Evolutionary conservation across 1,140 invertebrate genomes (phyloP).

Genomic region (Arion vulgaris): DNA sequence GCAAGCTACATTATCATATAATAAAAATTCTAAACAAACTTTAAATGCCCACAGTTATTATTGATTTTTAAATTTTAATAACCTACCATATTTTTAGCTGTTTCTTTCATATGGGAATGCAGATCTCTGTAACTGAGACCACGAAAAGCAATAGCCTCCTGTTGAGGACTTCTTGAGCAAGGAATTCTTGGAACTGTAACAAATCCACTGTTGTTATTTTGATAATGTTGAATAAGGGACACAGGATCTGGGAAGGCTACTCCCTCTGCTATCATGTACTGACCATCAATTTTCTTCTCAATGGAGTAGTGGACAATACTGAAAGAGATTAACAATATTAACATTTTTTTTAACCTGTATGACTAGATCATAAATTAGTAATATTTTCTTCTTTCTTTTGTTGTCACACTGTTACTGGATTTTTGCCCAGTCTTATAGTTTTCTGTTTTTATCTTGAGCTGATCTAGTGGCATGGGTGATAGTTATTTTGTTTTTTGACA

Average conservation of each 20-base stretch:
- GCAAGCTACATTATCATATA: too few species aligned
- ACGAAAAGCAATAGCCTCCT: constrained; percentile 71
- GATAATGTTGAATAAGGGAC: constrained; percentile 69
- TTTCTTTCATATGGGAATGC: constrained; percentile 66
- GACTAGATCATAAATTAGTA: not conserved
- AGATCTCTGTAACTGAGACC: constrained; percentile 73
- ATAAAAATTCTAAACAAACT: too few species aligned
- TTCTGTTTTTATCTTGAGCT: too few species aligned
- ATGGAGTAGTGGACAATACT: constrained; percentile 72
- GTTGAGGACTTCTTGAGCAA: constrained; percentile 66
- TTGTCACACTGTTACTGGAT: too few species aligned
- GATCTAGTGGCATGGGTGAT: too few species aligned
- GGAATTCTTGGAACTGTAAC: constrained; percentile 67
- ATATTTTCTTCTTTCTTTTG: not conserved
- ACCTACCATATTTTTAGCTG: constrained; percentile 61
- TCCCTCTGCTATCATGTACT: constrained; percentile 67
- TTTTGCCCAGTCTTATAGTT: too few species aligned
- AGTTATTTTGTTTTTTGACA: too few species aligned
- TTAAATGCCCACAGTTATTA: too few species aligned
- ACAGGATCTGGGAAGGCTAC: constrained; percentile 67
- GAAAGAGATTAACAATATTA: constrained; percentile 31
- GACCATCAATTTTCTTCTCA: constrained; percentile 69
- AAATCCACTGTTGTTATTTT: constrained; percentile 63
- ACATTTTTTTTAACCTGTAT: not conserved
- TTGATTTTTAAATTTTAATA: too few species aligned